Percentiles rank a stretch among this genome's conserved stretches.
Evolutionary conservation across 2,888 invertebrate genomes (phyloP).

Genomic region (Gasteruption jaculator): DNA sequence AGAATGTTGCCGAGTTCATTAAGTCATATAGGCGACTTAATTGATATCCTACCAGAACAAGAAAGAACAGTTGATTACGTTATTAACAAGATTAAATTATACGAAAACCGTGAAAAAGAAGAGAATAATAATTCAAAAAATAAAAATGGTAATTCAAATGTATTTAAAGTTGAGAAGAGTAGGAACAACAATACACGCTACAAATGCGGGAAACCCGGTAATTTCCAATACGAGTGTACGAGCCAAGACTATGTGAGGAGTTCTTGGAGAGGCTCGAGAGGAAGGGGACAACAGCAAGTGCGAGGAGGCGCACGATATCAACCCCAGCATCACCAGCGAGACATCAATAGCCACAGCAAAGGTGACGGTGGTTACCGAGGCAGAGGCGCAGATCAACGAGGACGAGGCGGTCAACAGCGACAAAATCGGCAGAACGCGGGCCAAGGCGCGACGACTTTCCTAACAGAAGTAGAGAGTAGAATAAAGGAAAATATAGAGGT

Average conservation of each 20-base stretch:
- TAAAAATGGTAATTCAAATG: slow-evolving; percentile 11
- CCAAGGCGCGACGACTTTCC: no score
- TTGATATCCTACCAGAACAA: slow-evolving; percentile 13
- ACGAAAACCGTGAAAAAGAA: not conserved
- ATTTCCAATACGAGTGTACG: slow-evolving; percentile 6
- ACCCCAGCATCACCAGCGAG: no score
- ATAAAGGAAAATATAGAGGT: no score
- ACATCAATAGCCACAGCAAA: no score
- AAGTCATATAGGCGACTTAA: slow-evolving; percentile 16
- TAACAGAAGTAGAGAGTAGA: no score
- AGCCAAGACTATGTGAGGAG: not conserved
- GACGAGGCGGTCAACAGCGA: no score
- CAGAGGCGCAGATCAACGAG: no score
- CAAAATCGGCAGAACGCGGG: no score
- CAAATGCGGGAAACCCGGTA: slow-evolving; percentile 10
- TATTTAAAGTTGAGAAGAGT: slow-evolving; percentile 4
- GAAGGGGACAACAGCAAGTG: slow-evolving; percentile 4
- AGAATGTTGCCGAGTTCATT: slow-evolving; percentile 12
- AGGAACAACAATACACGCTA: slow-evolving; percentile 1
- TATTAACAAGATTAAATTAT: slow-evolving; percentile 17
- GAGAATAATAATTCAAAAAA: not conserved
- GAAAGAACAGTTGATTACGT: slow-evolving; percentile 18
- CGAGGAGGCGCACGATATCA: no score
- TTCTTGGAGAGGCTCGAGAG: not conserved
- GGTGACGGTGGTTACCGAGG: no score